A percentile compares a stretch with the other conserved stretches of the same genome.
Conservation (phyloP, 2,888 invertebrate genomes). For the Rugalucina vietnamica region DNA sequence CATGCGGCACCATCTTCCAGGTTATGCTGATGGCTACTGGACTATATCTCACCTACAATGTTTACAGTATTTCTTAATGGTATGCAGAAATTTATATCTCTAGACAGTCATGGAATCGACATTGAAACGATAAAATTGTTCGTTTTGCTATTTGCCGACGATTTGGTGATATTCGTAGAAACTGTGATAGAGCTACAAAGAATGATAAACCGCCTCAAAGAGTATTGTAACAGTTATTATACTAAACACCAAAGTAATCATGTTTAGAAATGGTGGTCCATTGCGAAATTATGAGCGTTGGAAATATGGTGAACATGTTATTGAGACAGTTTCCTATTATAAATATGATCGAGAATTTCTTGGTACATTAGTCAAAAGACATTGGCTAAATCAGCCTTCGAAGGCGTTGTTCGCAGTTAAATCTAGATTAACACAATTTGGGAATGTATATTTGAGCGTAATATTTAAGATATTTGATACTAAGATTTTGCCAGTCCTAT, state of each 20-base stretch:
- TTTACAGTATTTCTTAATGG: background rate
- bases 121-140: background rate
- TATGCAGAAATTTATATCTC: background rate
- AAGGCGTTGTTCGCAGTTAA: background rate
- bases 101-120: background rate
- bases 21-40: no score
- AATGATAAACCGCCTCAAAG: background rate
- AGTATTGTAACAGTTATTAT: background rate
- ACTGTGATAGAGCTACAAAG: background rate
- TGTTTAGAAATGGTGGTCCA: conserved; percentile 7
- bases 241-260: background rate
- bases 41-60: background rate
- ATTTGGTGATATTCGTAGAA: background rate
- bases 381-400: background rate
- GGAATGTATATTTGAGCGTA: background rate
- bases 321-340: conserved; percentile 2
- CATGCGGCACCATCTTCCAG: no score
- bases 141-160: background rate
- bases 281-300: background rate
- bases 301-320: background rate
- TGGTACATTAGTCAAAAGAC: background rate
- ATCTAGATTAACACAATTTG: background rate
- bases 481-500: background rate
- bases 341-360: background rate
- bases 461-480: background rate